Percentiles rank a stretch among this genome's conserved stretches.
phyloP scores from a whole-genome alignment of 2,888 invertebrate species.

The Pheosia gnoma region DNA sequence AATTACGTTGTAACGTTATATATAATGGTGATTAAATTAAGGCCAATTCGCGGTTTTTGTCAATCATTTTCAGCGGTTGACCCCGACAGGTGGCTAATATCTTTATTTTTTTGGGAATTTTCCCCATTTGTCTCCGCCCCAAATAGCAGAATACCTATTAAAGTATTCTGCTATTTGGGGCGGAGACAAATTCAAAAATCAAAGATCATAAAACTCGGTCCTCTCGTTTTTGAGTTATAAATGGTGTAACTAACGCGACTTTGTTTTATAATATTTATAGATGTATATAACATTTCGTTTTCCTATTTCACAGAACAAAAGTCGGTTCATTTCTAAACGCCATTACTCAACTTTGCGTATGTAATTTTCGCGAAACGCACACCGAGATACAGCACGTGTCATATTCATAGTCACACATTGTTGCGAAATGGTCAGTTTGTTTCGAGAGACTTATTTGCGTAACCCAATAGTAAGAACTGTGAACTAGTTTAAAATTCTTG shows the following conservation, averaged over 20 bases:
- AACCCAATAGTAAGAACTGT: neutral
- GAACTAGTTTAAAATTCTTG: neutral
- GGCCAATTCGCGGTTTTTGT: too few relatives aligned
- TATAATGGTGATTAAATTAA: too few relatives aligned
- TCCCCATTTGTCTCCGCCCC: too few relatives aligned
- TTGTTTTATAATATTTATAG: neutral
- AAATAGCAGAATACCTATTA: too few relatives aligned
- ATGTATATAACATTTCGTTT: conserved; percentile 1
- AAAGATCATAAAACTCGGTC: too few relatives aligned
- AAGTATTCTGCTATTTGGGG: too few relatives aligned
- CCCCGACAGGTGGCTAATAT: too few relatives aligned
- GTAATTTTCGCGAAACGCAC: neutral
- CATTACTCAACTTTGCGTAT: neutral
- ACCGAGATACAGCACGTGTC: neutral
- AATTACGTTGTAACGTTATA: too few relatives aligned
- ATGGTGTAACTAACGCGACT: too few relatives aligned
- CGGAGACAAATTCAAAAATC: too few relatives aligned
- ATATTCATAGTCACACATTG: neutral
- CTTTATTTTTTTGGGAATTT: neutral
- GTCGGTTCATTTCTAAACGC: neutral
- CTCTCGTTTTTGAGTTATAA: too few relatives aligned
- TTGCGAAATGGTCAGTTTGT: conserved; percentile 1
- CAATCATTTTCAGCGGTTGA: too few relatives aligned
- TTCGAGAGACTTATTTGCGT: neutral
- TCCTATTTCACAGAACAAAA: neutral